Evolutionary conservation across 2,888 invertebrate species (phyloP), one percentile per base, ranked within the genome.

Genomic region (Machimus rusticus): DNA sequence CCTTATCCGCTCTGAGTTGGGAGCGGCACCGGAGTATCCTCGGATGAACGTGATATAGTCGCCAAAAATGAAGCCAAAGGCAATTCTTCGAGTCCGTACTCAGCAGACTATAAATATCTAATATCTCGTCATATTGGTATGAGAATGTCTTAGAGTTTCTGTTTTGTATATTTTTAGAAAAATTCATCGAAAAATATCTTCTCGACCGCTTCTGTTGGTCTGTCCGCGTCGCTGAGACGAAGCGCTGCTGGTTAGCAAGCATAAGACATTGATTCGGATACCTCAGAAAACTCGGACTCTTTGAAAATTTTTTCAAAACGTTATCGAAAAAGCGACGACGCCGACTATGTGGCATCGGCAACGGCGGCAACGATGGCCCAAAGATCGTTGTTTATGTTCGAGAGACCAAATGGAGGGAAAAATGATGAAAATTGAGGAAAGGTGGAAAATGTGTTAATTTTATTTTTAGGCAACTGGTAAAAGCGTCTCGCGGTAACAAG

Each of bases 31-130:
- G 85, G 55, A 78, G 85, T 87, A 88, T 88, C 87, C 88, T 87
- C 85, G 87, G 88, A 87, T 87, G 84, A 87, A 85, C 43, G 81
- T 37, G 55, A 76, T 87, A 66, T 66, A 81, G 87, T 86, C 88
- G 87, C 84, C 82, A 86, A 86, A 86, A 86, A 86, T 66, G 82
- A 82, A 87, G 86, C 86, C 86, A 86, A 82, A 87, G 34, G 82
- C 86, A 82, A 87, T 88, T 87, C 85, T 37, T 88, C 82, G 84
- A 84, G 86, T 86, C 87, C 86, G 84, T 86, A 87, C 66, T 88
- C 87, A 88, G 88, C 87, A 57, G 76, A 86, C 88, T 88, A 88
- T 87, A 88, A 87, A 88, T 88, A 88, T 85, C 74, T 46, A 74
- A 74, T 87, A 77, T 87, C 81, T 88, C 86, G 82, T 88, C 87